Evolutionary conservation across 2,888 invertebrate genomes (phyloP).

Genomic region (Drosophila aldrichi): DNA sequence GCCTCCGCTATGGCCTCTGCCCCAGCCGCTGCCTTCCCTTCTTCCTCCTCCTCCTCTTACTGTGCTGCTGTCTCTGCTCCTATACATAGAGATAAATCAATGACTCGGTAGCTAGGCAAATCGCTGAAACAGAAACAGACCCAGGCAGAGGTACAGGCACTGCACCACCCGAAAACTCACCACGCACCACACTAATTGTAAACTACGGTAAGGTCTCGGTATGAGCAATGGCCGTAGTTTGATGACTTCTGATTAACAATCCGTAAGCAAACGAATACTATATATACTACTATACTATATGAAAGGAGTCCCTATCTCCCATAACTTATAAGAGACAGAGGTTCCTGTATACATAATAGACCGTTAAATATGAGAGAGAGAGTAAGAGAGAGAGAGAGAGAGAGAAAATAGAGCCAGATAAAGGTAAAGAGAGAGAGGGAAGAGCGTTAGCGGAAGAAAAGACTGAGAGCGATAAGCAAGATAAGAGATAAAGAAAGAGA

Average conservation of each 20-base stretch:
- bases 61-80: neutral
- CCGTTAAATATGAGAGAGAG: neutral
- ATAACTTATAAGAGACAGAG: too few relatives aligned
- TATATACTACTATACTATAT: too few relatives aligned
- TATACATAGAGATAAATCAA: constrained; percentile 51
- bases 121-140: constrained; percentile 12
- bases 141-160: constrained; percentile 5
- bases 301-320: too few relatives aligned
- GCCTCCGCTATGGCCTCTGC: constrained; percentile 8
- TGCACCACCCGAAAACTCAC: neutral
- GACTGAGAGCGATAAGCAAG: too few relatives aligned
- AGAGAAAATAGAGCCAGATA: too few relatives aligned
- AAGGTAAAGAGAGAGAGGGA: too few relatives aligned
- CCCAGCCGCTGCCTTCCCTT: neutral
- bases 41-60: neutral
- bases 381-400: neutral
- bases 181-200: constrained; percentile 6
- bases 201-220: constrained; percentile 26
- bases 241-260: neutral
- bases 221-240: neutral
- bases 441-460: too few relatives aligned
- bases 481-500: too few relatives aligned
- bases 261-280: too few relatives aligned
- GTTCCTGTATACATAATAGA: too few relatives aligned
- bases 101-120: constrained; percentile 40